phyloP scores from a whole-genome alignment of 2,113 vertebrate species.

The human region DNA sequence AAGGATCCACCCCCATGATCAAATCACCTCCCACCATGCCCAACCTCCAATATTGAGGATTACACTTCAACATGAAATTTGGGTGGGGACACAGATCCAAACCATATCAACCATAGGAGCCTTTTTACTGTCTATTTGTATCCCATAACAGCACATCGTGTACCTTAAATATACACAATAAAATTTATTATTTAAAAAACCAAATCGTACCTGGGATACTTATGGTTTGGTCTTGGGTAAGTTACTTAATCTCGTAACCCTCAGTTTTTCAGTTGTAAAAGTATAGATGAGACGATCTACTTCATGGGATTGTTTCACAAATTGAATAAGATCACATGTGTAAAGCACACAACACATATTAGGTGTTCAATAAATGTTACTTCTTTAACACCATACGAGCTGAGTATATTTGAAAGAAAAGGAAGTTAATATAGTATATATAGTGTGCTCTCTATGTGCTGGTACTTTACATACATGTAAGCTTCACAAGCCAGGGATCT shows the following conservation, averaged over 20 bases:
- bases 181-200: background rate
- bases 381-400: background rate
- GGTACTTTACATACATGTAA: constrained; percentile 6
- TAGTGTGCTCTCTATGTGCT: background rate
- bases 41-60: no score
- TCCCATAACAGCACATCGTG: background rate
- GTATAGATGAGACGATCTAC: background rate
- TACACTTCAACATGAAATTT: no score
- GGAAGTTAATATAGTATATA: background rate
- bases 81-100: no score
- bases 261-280: background rate
- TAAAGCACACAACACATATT: background rate
- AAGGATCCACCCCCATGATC: no score
- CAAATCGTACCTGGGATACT: background rate
- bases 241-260: background rate
- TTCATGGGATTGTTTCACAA: constrained; percentile 1
- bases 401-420: background rate
- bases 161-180: background rate
- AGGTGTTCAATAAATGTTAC: background rate
- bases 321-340: background rate
- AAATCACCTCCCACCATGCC: no score
- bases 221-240: background rate
- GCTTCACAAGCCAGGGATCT: background rate
- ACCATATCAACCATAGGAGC: background rate
- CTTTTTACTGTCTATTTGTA: background rate